A percentile compares a stretch with the other conserved stretches of the same genome.
phyloP scores from a whole-genome alignment of 1,140 invertebrate genomes.

The Whitmania pigra region DNA sequence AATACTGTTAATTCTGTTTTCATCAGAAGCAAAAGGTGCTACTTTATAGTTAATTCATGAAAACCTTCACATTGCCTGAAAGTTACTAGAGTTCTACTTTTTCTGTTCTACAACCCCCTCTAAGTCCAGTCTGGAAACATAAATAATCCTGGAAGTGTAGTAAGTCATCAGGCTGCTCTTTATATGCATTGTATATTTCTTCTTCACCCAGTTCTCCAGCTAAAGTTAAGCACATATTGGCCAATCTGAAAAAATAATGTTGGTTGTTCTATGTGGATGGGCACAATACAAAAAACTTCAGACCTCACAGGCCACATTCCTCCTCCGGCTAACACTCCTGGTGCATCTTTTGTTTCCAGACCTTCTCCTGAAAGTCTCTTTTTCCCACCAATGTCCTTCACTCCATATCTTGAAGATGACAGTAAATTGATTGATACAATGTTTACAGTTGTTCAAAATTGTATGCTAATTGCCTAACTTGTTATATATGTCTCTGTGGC shows the following conservation, averaged over 20 bases:
- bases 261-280: background rate
- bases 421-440: background rate
- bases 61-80: too few relatives aligned
- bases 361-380: constrained; percentile 37
- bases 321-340: constrained; percentile 39
- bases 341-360: constrained; percentile 29
- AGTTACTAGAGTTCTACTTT: too few relatives aligned
- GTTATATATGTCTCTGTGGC: constrained; percentile 11
- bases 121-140: constrained; percentile 9
- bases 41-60: too few relatives aligned
- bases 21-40: too few relatives aligned
- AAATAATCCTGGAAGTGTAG: background rate
- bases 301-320: constrained; percentile 40
- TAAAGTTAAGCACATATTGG: background rate
- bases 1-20: too few relatives aligned
- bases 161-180: background rate
- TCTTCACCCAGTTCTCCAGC: background rate
- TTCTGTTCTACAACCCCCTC: constrained; percentile 1
- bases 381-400: constrained; percentile 35
- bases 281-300: background rate
- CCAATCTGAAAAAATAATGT: background rate
- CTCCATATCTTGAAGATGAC: constrained; percentile 35
- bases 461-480: background rate
- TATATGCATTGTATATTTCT: constrained; percentile 7
- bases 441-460: background rate